A percentile compares a stretch with the other conserved stretches of the same genome.
Evolutionary conservation across 1,140 invertebrate species (phyloP).

Genomic region (Phthorimaea operculella): DNA sequence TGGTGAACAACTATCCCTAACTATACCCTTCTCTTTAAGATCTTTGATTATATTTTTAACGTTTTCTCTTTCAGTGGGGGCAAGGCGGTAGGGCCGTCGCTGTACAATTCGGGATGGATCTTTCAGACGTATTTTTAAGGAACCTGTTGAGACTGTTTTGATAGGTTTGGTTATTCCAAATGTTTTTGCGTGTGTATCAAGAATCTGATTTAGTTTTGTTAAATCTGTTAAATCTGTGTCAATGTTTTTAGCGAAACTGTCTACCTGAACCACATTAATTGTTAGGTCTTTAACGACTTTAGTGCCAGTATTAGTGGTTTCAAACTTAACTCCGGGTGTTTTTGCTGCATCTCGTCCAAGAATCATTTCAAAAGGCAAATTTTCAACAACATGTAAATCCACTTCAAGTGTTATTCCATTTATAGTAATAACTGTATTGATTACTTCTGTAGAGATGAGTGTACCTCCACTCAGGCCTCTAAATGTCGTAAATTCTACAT

Average conservation of each 20-base stretch:
- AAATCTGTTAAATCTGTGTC: not conserved
- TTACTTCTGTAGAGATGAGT: not conserved
- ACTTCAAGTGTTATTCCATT: slow-evolving; percentile 4
- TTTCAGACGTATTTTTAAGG: slow-evolving; percentile 15
- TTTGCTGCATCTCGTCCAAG: not conserved
- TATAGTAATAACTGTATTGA: not conserved
- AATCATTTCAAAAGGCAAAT: not conserved
- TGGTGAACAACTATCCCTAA: slow-evolving; percentile 15
- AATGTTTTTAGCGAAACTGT: not conserved
- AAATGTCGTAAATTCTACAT: not conserved
- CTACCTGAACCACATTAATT: not conserved
- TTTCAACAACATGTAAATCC: slow-evolving; percentile 4
- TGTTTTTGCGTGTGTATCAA: not conserved
- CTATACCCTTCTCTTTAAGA: too few relatives aligned
- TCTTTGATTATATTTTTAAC: slow-evolving; percentile 10
- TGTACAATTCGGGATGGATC: slow-evolving; percentile 18
- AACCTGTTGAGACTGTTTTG: not conserved
- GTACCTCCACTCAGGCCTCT: not conserved
- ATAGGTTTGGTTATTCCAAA: not conserved
- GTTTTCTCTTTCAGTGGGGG: slow-evolving; percentile 12
- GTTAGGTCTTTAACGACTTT: not conserved
- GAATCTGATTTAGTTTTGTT: not conserved
- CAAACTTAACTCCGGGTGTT: not conserved
- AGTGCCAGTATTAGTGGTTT: not conserved
- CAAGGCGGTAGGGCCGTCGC: slow-evolving; percentile 28